A percentile compares a stretch with the other conserved stretches of the same genome.
Evolutionary conservation across 2,797 vertebrate genomes (phyloP).

Genomic region (Carapus acus): DNA sequence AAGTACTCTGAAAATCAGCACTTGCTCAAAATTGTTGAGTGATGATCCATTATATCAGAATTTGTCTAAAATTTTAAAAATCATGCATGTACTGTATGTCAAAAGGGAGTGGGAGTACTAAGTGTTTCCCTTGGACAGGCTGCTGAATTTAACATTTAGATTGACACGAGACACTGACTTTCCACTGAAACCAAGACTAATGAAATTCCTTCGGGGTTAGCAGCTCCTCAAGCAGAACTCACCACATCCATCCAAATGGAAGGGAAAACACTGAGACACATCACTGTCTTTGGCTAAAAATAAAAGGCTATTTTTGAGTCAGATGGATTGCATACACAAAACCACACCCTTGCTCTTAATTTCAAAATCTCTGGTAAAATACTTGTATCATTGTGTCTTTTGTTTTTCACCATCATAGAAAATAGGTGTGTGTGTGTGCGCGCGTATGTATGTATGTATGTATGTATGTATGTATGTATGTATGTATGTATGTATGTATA

Average conservation of each 20-base stretch:
- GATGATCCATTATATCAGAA: no score
- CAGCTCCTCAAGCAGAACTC: conserved; percentile 20
- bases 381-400: no score
- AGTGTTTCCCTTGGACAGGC: conserved; percentile 44
- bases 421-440: no score
- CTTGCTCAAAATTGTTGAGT: no score
- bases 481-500: no score
- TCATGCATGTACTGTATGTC: conserved; percentile 42
- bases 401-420: no score
- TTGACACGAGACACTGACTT: conserved; percentile 41
- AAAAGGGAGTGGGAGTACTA: conserved; percentile 37
- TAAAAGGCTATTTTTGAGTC: neutral
- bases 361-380: no score
- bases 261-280: conserved; percentile 10
- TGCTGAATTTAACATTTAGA: conserved; percentile 21
- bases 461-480: no score
- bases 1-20: no score
- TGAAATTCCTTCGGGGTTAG: conserved; percentile 30
- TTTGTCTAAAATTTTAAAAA: conserved; percentile 42
- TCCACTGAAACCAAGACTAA: conserved; percentile 37
- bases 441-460: no score
- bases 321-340: neutral
- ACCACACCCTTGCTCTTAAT: neutral
- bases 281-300: neutral
- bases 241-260: conserved; percentile 13